Base-by-base conservation (phyloP, 92 coral and sea anemone genomes). In the Bergia puertoricense region DNA sequence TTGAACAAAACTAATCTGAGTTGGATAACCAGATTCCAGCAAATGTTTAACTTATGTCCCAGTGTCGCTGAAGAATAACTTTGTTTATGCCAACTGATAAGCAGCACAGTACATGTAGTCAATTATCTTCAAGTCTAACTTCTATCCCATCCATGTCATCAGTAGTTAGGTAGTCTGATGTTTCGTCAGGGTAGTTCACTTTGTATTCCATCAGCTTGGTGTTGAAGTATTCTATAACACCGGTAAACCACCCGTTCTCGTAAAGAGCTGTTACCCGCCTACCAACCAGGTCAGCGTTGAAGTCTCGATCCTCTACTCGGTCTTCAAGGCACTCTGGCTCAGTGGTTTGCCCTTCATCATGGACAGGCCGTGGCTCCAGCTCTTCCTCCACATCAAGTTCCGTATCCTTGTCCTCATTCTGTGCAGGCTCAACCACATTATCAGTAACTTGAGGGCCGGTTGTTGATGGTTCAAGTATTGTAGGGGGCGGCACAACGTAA, bases 211-310 rank as follows among this genome's bases (percentile, higher is more conserved):
- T 88, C 69, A 88, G 87, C 81, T 88, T 88, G 59, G 86, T 44
- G 78, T 81, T 81, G 69, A 79, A 81, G 81, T 80, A 80, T 59
- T 81, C 74, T 46, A 81, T 89, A 38, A 75, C 80, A 56, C 91
- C 91, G 62, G 88, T 76, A 74, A 89, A 89, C 88, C 88, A 46
- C 88, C 62, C 91, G 80, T 89, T 89, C 86, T 89, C 88, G 44
- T 89, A 89, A 66, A 89, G 79, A 68, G 88, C 88, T 40, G 80
- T 89, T 85, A 89, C 91, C 85, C 68, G 59, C 78, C 91, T 82
- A 72, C 88, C 80, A 76, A 82, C 88, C 72, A 89, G 88, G 79
- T 88, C 68, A 74, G 82, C 74, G 22, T 56, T 66, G 80, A 80
- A 69, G 91, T 88, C 81, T 88, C 81, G 51, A 76, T 83, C 88